Evolutionary conservation across 2,888 invertebrate genomes (phyloP).

Genomic region (Smittia sp.): DNA sequence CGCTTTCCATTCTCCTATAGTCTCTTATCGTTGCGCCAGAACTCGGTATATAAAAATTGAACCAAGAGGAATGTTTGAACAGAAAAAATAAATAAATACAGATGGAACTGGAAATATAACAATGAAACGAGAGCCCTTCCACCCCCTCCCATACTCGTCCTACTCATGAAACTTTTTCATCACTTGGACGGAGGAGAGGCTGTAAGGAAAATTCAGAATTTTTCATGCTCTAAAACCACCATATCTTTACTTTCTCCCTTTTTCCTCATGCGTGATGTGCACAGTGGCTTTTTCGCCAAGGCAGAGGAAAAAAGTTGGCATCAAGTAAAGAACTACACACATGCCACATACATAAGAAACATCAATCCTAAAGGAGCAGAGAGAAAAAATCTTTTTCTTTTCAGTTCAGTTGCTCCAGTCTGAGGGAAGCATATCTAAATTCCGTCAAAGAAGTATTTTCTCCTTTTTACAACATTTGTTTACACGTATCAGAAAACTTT

Average conservation of each 20-base stretch:
- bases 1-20: conserved; percentile 19
- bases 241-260: conserved; percentile 3
- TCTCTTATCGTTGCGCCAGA: background rate
- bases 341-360: conserved; percentile 26
- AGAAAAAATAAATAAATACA: conserved; percentile 38
- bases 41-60: conserved; percentile 9
- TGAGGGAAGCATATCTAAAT: background rate
- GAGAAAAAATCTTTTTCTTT: conserved; percentile 10
- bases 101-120: conserved; percentile 27
- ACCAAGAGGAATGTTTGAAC: conserved; percentile 34
- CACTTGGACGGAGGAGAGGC: background rate
- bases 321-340: conserved; percentile 7
- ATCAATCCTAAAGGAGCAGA: conserved; percentile 18
- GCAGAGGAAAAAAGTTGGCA: conserved; percentile 12
- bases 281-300: conserved; percentile 19
- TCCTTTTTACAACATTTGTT: background rate
- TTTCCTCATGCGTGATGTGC: conserved; percentile 18
- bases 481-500: background rate
- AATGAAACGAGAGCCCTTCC: conserved; percentile 21
- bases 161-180: conserved; percentile 15
- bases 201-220: conserved; percentile 29
- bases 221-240: conserved; percentile 30
- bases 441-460: no score
- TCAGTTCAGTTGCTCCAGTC: conserved; percentile 9
- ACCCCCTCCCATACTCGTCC: background rate